phyloP scores from a whole-genome alignment of 2,113 vertebrate genomes.

The Callorhinus ursinus region DNA sequence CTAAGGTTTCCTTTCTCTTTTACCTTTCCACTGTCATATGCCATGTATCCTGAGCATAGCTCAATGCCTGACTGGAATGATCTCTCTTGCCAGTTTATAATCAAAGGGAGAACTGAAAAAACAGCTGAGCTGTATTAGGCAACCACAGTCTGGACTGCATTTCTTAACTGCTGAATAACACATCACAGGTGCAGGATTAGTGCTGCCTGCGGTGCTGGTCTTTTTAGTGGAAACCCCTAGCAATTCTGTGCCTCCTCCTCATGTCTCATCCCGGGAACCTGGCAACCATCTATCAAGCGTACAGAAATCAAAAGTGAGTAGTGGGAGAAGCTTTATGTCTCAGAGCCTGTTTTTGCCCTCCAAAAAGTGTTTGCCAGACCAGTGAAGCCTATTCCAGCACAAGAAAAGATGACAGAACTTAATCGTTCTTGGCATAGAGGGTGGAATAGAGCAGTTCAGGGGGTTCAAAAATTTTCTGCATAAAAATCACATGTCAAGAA shows the following conservation, averaged over 20 bases:
- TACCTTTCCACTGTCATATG: slow-evolving; percentile 81
- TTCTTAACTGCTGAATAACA: slow-evolving; percentile 86
- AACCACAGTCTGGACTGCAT: slow-evolving; percentile 74
- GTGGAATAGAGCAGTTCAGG: not conserved
- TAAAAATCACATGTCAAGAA: not conserved
- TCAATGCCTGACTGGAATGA: slow-evolving; percentile 75
- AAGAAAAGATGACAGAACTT: not conserved
- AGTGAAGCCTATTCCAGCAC: not conserved
- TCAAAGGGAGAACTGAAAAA: slow-evolving; percentile 84
- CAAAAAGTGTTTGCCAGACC: not conserved
- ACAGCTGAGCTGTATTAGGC: slow-evolving; percentile 89
- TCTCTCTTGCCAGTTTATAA: slow-evolving; percentile 81
- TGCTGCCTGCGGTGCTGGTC: slow-evolving; percentile 80
- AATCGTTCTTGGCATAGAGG: not conserved
- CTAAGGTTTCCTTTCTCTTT: slow-evolving; percentile 72
- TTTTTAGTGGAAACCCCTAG: slow-evolving; percentile 84
- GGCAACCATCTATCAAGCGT: slow-evolving; percentile 53
- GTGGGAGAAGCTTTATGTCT: slow-evolving; percentile 73
- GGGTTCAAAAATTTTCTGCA: not conserved
- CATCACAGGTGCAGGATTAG: slow-evolving; percentile 93
- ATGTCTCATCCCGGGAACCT: slow-evolving; percentile 70
- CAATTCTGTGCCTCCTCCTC: slow-evolving; percentile 83
- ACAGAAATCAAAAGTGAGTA: slow-evolving; percentile 77
- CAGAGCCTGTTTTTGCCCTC: not conserved
- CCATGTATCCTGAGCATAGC: slow-evolving; percentile 64